These are phyloP conservation scores for Lepisosteus osseus DNA, from an alignment of 2,113 vertebrate genomes.

Conservation along the genomic window DNA sequence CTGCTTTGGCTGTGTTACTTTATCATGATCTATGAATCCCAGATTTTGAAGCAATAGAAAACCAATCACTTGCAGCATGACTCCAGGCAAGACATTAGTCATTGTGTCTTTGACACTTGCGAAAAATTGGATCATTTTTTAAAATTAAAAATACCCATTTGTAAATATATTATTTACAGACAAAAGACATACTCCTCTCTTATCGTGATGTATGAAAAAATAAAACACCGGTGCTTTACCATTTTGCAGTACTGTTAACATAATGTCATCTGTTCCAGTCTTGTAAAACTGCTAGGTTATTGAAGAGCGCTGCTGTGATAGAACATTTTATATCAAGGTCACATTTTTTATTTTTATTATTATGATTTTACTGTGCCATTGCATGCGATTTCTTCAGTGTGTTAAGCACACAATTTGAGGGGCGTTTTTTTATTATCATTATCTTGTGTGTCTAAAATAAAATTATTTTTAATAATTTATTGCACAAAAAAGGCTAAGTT, in stretches of 20 bases:
- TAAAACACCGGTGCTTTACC: conserved; percentile 54
- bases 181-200: conserved; percentile 50
- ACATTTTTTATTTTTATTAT: conserved; percentile 42
- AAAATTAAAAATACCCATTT: conserved; percentile 73
- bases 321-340: conserved; percentile 44
- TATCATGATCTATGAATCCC: conserved; percentile 76
- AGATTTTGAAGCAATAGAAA: conserved; percentile 76
- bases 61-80: conserved; percentile 69
- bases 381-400: conserved; percentile 22
- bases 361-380: conserved; percentile 41
- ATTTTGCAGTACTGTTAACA: conserved; percentile 47
- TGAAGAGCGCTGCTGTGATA: conserved; percentile 36
- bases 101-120: conserved; percentile 71
- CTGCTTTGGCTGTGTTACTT: conserved; percentile 52
- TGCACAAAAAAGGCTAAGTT: too few relatives aligned
- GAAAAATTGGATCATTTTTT: conserved; percentile 72
- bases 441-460: too few relatives aligned
- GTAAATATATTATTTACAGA: conserved; percentile 68
- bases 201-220: conserved; percentile 69
- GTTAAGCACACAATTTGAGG: conserved; percentile 19
- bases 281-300: conserved; percentile 20
- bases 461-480: too few relatives aligned
- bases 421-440: too few relatives aligned
- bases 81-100: conserved; percentile 68
- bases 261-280: conserved; percentile 16